These are phyloP conservation scores for Brachionus calyciflorus DNA, from an alignment of 1,140 invertebrate species.

Conservation along the genomic window DNA sequence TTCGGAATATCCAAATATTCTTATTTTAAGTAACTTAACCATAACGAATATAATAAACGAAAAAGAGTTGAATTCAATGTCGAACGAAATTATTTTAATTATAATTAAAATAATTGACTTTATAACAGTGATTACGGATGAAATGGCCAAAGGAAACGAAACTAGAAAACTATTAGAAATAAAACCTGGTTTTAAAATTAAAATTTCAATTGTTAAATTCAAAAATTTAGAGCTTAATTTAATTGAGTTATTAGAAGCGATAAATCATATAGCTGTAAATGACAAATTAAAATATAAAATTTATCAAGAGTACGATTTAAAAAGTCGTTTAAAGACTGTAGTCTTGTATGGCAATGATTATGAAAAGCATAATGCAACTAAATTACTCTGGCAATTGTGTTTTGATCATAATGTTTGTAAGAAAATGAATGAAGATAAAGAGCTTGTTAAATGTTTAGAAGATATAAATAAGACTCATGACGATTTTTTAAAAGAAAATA, in stretches of 20 bases:
- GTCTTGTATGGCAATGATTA: background rate
- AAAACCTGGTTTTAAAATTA: too few species aligned
- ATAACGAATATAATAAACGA: background rate
- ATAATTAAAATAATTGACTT: conserved; percentile 6
- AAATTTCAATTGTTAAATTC: too few species aligned
- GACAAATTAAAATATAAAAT: conserved; percentile 36
- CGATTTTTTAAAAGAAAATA: conserved; percentile 19
- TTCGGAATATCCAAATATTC: background rate
- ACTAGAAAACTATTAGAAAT: too few species aligned
- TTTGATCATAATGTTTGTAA: background rate
- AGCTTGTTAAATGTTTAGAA: background rate
- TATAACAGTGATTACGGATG: background rate
- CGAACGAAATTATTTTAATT: background rate
- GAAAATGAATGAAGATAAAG: background rate
- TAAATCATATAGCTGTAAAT: conserved; percentile 17
- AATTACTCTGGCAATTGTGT: conserved; percentile 13
- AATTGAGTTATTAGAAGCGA: conserved; percentile 1
- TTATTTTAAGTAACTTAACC: conserved; percentile 8
- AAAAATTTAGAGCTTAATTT: conserved; percentile 5
- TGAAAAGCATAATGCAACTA: conserved; percentile 4
- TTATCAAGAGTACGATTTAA: conserved; percentile 1
- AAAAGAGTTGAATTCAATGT: conserved; percentile 11
- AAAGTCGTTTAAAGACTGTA: background rate
- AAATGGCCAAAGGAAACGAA: background rate
- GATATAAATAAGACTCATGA: background rate